Base-by-base conservation (phyloP, 2,113 vertebrate species). In the Cebus imitator region DNA sequence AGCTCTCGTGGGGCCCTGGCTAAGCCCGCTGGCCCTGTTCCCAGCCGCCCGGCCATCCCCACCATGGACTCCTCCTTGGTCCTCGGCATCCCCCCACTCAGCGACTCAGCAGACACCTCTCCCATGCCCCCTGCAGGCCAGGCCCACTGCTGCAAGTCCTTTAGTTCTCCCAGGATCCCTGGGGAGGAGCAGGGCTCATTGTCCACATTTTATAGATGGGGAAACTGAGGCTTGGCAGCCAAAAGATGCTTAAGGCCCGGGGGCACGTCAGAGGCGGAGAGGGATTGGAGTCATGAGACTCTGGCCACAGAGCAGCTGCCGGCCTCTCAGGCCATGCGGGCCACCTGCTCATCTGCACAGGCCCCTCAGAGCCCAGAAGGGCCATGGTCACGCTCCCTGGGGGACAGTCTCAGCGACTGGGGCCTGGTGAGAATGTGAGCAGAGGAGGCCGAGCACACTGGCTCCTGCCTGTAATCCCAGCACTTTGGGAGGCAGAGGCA, bases 1-100 rank as follows among this genome's bases (percentile, higher is more conserved):
- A 21, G 55, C 57, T 73, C 66, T 23, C 21, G 4, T 12, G 0
- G 0, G 13, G 70, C 58, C 11, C 37, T 27, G 57, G 32, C 78
- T 5, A 25, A 25, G 75, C 11, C 3, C 48, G 23, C 23, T 16
- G n/a, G 90, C 64, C n/a, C 58, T 8, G 45, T 76, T 52, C 79
- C 43, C 30, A 20, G 27, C 25, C 16, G 66, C 66, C 35, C 1
- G 5, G 52, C 66, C 6, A 0, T 1, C 23, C 20, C 11, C 14
- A 2, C 81, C 5, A 1, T 13, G 17, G 43, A 6, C 27, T 8
- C 23, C 50, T n/a, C 16, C 35, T 10, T 0, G 2, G 27, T 30
- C 61, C 43, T 32, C n/a, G 1, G 13, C 52, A 18, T 43, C n/a
- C 43, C 35, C 11, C 70, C 21, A 7, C 58, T 27, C 9, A 0